phyloP scores from a whole-genome alignment of 2,888 invertebrate species.

The Drosophila melanosoma region DNA sequence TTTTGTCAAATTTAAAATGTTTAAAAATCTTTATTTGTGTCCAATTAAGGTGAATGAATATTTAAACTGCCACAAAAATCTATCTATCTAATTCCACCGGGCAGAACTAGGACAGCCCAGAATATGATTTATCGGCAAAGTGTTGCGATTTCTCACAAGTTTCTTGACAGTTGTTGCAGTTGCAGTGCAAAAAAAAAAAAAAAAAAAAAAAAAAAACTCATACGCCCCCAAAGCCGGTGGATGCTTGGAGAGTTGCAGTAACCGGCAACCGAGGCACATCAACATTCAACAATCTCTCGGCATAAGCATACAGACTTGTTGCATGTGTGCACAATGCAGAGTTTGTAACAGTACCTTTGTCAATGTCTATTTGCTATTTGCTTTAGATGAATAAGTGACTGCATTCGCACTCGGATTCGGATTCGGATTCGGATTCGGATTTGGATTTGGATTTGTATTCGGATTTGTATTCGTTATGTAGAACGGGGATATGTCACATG shows the following conservation, averaged over 20 bases:
- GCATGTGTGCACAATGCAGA: conserved; percentile 9
- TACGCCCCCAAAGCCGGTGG: conserved; percentile 52
- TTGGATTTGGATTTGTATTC: conserved; percentile 14
- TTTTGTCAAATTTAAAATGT: background rate
- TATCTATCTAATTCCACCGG: conserved; percentile 26
- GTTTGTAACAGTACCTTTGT: conserved; percentile 66
- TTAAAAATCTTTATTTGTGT: background rate
- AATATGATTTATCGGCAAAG: conserved; percentile 52
- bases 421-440: conserved; percentile 2
- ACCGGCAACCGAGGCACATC: conserved; percentile 39
- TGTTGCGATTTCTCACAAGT: conserved; percentile 54
- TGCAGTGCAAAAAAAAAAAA: conserved; percentile 41
- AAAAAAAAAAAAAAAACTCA: conserved; percentile 42
- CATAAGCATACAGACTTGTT: background rate
- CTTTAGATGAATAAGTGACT: conserved; percentile 63
- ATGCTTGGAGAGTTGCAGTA: conserved; percentile 17
- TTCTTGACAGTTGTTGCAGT: conserved; percentile 54
- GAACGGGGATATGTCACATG: conserved; percentile 77
- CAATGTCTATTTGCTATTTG: conserved; percentile 63
- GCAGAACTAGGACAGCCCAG: conserved; percentile 38
- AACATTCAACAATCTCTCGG: conserved; percentile 47
- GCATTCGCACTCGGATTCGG: conserved; percentile 24
- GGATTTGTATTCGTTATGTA: conserved; percentile 42
- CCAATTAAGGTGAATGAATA: background rate
- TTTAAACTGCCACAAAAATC: conserved; percentile 4